Base-by-base conservation (phyloP, 2,113 vertebrate species). In the Ariopsis seemanni region DNA sequence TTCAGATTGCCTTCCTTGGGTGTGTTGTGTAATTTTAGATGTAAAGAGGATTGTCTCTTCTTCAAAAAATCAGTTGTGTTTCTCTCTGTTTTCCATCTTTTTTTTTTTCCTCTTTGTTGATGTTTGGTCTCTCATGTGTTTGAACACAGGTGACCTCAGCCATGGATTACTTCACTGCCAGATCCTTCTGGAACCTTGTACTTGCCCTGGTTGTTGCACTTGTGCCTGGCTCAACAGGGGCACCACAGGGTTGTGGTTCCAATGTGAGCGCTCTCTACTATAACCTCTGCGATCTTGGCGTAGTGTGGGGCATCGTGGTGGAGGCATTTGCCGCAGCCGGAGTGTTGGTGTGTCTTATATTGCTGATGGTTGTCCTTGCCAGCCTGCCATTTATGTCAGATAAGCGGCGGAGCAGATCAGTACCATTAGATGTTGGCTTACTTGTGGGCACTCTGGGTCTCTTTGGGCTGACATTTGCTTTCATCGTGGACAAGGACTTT, bases 391-490 rank as follows among this genome's bases (percentile, higher is more conserved):
- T 99, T 0, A 53, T 95, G 57, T 94, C 93, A 48, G 94, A 96
- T 87, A 87, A 86, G 30, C 95, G 95, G 88, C 96, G 95, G 84
- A 94, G 93, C 69, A 96, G 94, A 88, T 90, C 97, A 0, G 89
- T 98, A 63, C 96, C 95, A 4, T 95, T 97, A 0, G 95, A 98
- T 42, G 91, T 93, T 15, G 88, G 93, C 89, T 96, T 99, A 90
- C 93, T 98, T 7, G 71, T 98, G 89, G 96, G 92, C 85, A 96
- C 96, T 0, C 87, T 94, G 0, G 98, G 98, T 50, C 97, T 99
- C 63, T 99, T 99, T 90, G 94, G 96, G 91, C 94, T 99, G 0
- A 95, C 97, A 0, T 99, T 99, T 0, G 96, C 96, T 90, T 99
- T 98, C 88, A 94, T 99, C 0, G 96, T 99, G 65, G 96, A 94